Evolutionary conservation across 2,888 invertebrate genomes (phyloP).

Genomic region (Pollenia griseotomentosa): DNA sequence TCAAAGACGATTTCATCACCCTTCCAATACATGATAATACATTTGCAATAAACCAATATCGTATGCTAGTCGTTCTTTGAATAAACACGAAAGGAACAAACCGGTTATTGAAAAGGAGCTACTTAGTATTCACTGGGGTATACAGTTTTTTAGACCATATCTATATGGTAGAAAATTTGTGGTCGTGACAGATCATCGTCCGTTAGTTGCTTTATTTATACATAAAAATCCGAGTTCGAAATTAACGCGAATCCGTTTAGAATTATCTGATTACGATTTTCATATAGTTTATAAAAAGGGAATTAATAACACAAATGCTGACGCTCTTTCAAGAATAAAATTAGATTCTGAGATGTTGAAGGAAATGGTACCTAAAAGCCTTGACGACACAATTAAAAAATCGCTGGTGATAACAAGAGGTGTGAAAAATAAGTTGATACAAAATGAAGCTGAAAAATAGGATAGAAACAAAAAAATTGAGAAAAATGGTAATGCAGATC

Average conservation of each 20-base stretch:
- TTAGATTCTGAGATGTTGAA: background rate
- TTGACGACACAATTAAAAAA: background rate
- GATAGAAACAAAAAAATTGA: slow-evolving; percentile 7
- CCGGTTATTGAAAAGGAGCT: background rate
- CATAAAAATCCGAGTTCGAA: too few species aligned
- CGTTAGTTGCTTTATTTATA: too few species aligned
- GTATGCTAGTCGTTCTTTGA: background rate
- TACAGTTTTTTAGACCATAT: too few species aligned
- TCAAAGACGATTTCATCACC: too few species aligned
- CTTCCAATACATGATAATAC: too few species aligned
- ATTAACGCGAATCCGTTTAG: background rate
- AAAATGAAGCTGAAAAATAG: background rate
- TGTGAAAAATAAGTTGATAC: background rate
- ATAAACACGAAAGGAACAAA: background rate
- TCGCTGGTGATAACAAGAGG: background rate
- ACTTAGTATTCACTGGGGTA: background rate
- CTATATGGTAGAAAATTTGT: background rate
- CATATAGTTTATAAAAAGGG: too few species aligned
- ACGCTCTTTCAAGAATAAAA: too few species aligned
- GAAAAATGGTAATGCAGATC: background rate
- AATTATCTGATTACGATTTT: slow-evolving; percentile 4
- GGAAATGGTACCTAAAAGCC: background rate
- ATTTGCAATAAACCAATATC: too few species aligned
- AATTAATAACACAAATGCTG: too few species aligned
- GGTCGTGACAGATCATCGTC: background rate